Percentiles rank a stretch among this genome's conserved stretches.
These are phyloP conservation scores for Callocephalon fimbriatum DNA, from an alignment of 2,113 vertebrate genomes.

Conservation along the genomic window DNA sequence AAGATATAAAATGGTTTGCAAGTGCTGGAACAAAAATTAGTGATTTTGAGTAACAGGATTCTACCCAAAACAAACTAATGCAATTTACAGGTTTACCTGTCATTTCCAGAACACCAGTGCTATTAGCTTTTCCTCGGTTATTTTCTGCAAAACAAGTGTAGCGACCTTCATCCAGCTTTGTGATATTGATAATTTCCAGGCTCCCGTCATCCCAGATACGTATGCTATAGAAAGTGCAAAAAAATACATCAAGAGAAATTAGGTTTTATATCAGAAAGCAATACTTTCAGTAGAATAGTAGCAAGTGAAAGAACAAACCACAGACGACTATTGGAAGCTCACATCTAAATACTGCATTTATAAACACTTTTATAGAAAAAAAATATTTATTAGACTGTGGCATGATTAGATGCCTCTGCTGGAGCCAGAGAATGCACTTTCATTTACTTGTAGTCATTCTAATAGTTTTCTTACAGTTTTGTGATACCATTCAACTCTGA, in stretches of 20 bases:
- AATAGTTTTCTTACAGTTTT: not conserved
- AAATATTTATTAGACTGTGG: not conserved
- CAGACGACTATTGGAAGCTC: not conserved
- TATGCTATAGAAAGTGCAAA: constrained; percentile 76
- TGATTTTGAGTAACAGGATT: not conserved
- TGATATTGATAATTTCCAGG: constrained; percentile 92
- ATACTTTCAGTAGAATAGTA: not conserved
- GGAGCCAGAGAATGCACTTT: not conserved
- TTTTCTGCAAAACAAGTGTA: constrained; percentile 97
- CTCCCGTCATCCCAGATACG: constrained; percentile 93
- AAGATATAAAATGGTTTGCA: not conserved
- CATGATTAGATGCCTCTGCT: not conserved
- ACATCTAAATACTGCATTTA: not conserved
- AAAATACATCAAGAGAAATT: not conserved
- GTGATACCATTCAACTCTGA: not conserved
- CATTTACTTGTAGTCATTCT: not conserved
- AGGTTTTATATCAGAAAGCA: not conserved
- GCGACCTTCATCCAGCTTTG: constrained; percentile 86
- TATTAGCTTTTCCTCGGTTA: constrained; percentile 91
- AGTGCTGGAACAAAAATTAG: not conserved
- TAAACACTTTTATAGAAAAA: not conserved
- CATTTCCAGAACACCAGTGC: constrained; percentile 86
- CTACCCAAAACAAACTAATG: not conserved
- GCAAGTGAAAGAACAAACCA: not conserved
- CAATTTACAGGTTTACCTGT: constrained; percentile 79